Percentiles rank a stretch among this genome's conserved stretches.
phyloP scores from a whole-genome alignment of 2,797 vertebrate genomes.

The Enteromius afrohamiltoni region DNA sequence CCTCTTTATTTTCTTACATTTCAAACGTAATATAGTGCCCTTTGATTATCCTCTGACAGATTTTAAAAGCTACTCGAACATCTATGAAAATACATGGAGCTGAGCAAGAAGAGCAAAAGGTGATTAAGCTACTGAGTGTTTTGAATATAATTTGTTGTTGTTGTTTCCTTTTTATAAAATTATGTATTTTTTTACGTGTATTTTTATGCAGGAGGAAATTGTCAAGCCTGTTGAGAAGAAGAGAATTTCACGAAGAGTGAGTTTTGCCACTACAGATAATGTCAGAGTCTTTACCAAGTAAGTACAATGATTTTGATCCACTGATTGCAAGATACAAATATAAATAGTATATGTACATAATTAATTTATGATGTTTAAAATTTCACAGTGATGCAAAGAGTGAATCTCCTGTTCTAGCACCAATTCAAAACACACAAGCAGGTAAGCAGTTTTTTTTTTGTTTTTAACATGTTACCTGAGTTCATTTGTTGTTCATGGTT shows the following conservation, averaged over 20 bases:
- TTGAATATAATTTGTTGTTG: neutral
- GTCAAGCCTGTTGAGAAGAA: conserved; percentile 71
- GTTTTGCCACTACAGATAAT: conserved; percentile 79
- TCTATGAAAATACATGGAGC: conserved; percentile 63
- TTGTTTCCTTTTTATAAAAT: neutral
- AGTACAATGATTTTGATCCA: conserved; percentile 40
- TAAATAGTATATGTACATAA: neutral
- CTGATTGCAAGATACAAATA: neutral
- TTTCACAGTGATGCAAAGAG: conserved; percentile 73
- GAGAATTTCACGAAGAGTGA: conserved; percentile 80
- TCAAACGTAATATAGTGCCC: neutral
- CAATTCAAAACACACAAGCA: conserved; percentile 67
- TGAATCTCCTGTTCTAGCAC: conserved; percentile 63
- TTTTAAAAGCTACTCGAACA: conserved; percentile 77
- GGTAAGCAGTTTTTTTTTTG: conserved; percentile 60
- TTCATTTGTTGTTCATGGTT: neutral
- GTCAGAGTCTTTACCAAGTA: conserved; percentile 78
- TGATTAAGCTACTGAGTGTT: conserved; percentile 50
- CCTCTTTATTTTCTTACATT: too few relatives aligned
- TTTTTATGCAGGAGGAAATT: conserved; percentile 69
- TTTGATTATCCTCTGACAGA: conserved; percentile 66
- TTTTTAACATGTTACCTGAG: neutral
- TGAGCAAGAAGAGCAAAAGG: conserved; percentile 72
- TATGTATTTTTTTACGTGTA: neutral
- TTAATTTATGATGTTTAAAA: conserved; percentile 19